phyloP scores from a whole-genome alignment of 2,888 invertebrate species.

The Endotricha flammealis region DNA sequence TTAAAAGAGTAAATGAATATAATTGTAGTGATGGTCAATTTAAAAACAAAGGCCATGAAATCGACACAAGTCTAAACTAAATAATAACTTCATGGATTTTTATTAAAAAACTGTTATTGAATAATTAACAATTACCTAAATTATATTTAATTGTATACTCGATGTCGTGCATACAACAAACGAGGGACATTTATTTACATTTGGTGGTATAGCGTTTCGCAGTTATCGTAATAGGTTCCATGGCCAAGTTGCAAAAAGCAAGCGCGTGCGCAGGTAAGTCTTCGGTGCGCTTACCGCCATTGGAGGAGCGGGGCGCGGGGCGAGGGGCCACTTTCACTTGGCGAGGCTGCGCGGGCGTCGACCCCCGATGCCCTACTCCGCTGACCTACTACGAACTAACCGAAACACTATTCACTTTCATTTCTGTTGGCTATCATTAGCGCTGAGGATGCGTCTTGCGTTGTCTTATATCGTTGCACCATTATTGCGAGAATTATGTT shows the following conservation, averaged over 20 bases:
- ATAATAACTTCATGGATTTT: too few species aligned
- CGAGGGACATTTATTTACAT: slow-evolving; percentile 69
- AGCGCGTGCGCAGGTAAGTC: slow-evolving; percentile 66
- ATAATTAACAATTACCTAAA: too few species aligned
- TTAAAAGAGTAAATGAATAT: too few species aligned
- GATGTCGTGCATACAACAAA: too few species aligned
- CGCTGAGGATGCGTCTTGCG: slow-evolving; percentile 63
- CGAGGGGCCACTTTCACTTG: slow-evolving; percentile 69
- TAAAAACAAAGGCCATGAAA: too few species aligned
- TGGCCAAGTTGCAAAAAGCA: slow-evolving; percentile 76
- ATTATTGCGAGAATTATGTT: slow-evolving; percentile 37
- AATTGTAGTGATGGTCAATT: too few species aligned
- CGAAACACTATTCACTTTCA: slow-evolving; percentile 73
- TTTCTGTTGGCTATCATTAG: slow-evolving; percentile 63
- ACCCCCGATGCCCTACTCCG: slow-evolving; percentile 74
- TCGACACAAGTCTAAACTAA: too few species aligned
- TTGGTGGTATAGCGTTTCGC: slow-evolving; percentile 62
- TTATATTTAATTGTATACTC: too few species aligned
- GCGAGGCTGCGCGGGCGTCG: slow-evolving; percentile 77
- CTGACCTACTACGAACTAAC: slow-evolving; percentile 68
- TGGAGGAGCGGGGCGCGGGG: slow-evolving; percentile 42
- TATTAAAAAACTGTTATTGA: too few species aligned
- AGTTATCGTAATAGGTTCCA: slow-evolving; percentile 74
- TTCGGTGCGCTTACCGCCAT: slow-evolving; percentile 50
- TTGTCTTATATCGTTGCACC: slow-evolving; percentile 42